Evolutionary conservation across 2,113 vertebrate species (phyloP).

Genomic region (Protomyctophum bolini): DNA sequence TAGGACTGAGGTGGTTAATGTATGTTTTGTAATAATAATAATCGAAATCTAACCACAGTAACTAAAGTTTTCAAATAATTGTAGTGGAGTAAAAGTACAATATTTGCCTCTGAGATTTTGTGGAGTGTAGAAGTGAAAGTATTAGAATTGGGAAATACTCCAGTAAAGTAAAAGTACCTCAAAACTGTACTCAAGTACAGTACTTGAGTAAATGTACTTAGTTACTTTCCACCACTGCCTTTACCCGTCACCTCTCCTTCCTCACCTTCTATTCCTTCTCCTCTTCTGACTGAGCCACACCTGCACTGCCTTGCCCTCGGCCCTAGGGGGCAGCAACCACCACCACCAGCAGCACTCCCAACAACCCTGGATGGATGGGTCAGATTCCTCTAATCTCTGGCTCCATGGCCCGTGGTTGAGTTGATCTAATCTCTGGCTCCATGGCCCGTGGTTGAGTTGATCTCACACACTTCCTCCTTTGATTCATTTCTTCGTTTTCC

Average conservation of each 20-base stretch:
- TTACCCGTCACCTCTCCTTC: background rate
- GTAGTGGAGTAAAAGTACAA: too few relatives aligned
- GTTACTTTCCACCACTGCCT: background rate
- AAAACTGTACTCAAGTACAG: too few relatives aligned
- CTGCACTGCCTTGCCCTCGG: conserved; percentile 73
- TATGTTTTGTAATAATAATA: too few relatives aligned
- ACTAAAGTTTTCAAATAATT: too few relatives aligned
- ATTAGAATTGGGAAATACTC: too few relatives aligned
- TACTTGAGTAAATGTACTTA: too few relatives aligned
- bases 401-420: background rate
- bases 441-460: conserved; percentile 4
- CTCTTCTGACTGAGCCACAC: conserved; percentile 50
- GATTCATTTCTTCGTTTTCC: conserved; percentile 3
- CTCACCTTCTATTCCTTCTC: background rate
- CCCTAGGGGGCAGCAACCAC: conserved; percentile 71
- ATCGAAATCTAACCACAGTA: too few relatives aligned
- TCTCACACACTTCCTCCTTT: background rate
- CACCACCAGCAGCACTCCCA: conserved; percentile 50
- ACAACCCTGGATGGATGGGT: conserved; percentile 24
- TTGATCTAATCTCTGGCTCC: conserved; percentile 23
- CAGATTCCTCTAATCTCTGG: conserved; percentile 37
- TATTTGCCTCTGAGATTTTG: too few relatives aligned
- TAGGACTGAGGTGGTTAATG: too few relatives aligned
- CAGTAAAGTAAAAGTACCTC: too few relatives aligned
- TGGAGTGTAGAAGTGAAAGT: too few relatives aligned